phyloP scores from a whole-genome alignment of 2,888 invertebrate genomes.

The Tetanocera ferruginea region DNA sequence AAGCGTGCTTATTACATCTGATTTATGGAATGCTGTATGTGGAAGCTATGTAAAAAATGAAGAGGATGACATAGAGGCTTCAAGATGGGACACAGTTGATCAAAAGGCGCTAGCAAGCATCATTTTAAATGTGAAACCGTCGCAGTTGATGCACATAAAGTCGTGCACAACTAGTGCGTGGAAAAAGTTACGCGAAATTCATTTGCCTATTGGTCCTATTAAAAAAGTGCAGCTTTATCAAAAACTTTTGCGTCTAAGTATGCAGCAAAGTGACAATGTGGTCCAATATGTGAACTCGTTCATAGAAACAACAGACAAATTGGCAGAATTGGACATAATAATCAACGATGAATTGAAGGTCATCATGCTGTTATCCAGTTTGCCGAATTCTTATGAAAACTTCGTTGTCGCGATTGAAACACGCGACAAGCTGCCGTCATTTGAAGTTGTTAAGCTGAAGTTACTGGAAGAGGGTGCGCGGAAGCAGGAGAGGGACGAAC shows the following conservation, averaged over 20 bases:
- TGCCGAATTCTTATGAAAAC: constrained; percentile 43
- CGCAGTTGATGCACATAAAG: constrained; percentile 45
- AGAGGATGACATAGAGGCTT: neutral
- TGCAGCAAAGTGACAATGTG: constrained; percentile 16
- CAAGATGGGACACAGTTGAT: constrained; percentile 40
- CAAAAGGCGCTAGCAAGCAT: constrained; percentile 48
- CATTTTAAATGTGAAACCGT: constrained; percentile 45
- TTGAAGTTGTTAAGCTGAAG: constrained; percentile 43
- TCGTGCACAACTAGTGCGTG: constrained; percentile 28
- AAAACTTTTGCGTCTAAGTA: constrained; percentile 11
- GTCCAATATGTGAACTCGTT: constrained; percentile 33
- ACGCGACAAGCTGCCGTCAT: constrained; percentile 39
- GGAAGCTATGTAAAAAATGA: neutral
- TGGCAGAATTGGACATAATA: constrained; percentile 18
- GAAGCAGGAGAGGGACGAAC: constrained; percentile 18
- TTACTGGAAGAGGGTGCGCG: constrained; percentile 40
- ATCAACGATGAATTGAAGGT: constrained; percentile 17
- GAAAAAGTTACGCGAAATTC: neutral
- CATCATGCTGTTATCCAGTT: constrained; percentile 40
- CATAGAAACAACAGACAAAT: constrained; percentile 30
- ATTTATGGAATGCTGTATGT: constrained; percentile 21
- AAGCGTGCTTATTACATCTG: constrained; percentile 22
- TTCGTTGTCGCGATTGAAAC: constrained; percentile 42
- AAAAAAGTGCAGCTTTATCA: constrained; percentile 29
- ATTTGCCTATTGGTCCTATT: neutral